Evolutionary conservation across 2,797 vertebrate genomes (phyloP).

Genomic region (Tauraco hartlaubi): DNA sequence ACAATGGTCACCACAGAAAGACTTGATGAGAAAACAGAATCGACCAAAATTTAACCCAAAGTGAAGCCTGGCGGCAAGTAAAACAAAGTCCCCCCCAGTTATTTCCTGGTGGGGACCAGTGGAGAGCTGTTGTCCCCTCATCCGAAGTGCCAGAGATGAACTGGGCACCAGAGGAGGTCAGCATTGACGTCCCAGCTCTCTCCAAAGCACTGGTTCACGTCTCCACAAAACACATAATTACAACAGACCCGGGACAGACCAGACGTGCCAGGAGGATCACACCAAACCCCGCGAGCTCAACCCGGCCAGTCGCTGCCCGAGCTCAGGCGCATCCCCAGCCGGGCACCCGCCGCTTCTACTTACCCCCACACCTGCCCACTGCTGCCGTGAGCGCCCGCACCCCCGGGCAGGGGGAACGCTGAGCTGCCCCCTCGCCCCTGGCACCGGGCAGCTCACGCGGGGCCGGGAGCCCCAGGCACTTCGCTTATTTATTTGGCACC

Average conservation of each 20-base stretch:
- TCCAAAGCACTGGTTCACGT: background rate
- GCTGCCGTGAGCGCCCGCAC: rapidly evolving
- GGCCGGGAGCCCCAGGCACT: rapidly evolving
- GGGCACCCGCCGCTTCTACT: background rate
- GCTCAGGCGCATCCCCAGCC: background rate
- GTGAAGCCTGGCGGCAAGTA: background rate
- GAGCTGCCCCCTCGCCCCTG: rapidly evolving
- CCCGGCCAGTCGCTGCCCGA: background rate
- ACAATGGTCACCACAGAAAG: rapidly evolving
- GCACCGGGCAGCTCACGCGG: rapidly evolving
- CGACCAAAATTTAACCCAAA: background rate
- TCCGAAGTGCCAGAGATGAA: background rate
- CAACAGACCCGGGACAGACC: rapidly evolving
- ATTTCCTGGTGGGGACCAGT: background rate
- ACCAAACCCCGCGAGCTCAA: background rate
- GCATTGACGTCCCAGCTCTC: rapidly evolving
- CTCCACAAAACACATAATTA: background rate
- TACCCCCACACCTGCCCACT: rapidly evolving
- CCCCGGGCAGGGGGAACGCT: rapidly evolving
- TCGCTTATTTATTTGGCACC: background rate
- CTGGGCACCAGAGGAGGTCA: background rate
- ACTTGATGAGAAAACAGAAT: background rate
- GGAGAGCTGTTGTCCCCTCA: background rate
- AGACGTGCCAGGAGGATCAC: rapidly evolving
- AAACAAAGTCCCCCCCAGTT: background rate